Base-by-base conservation (phyloP, 2,113 vertebrate species). In the Zeus faber region DNA sequence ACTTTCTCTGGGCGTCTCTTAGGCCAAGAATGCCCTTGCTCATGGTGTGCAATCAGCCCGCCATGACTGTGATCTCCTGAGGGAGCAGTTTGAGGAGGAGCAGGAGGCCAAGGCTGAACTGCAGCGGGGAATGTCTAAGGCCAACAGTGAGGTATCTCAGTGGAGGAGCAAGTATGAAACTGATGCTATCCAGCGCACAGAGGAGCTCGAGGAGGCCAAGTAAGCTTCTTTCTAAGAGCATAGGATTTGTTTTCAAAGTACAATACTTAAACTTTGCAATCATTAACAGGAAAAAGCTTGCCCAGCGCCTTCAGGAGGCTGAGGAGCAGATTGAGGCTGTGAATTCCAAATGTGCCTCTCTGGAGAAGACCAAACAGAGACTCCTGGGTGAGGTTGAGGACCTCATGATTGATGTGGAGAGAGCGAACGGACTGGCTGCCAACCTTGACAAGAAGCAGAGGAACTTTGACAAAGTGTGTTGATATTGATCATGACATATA, bases 261-360 rank as follows among this genome's bases (percentile, higher is more conserved):
- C 9, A 37, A 10, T 14, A 37, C 3, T 6, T 1, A 18, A 43
- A 3, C n/a, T 4, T 39, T 16, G 17, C 16, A 3, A 5, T 17
- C 16, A 11, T 23, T 45, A 26, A 27, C 24, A 92, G 91, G 76
- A 92, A 91, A 70, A 93, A 92, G 69, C 77, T 93, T 73, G 91
- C 91, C 20, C 91, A 92, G 63, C 87, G 89, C 9, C 84, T 93
- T 10, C 91, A 93, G 54, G 91, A 91, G 1, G 90, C 90, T 13
- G 91, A 92, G 40, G 89, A 92, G 26, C 84, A 87, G 0, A 89
- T 92, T 0, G 91, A 92, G 70, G 89, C n/a, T n/a, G n/a, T n/a
- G n/a, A n/a, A n/a, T n/a, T n/a, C n/a, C n/a, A n/a, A n/a, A n/a
- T n/a, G n/a, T n/a, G n/a, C n/a, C n/a, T n/a, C n/a, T n/a, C n/a